Base-by-base conservation (phyloP, 2,797 vertebrate genomes). In the Monodelphis domestica region DNA sequence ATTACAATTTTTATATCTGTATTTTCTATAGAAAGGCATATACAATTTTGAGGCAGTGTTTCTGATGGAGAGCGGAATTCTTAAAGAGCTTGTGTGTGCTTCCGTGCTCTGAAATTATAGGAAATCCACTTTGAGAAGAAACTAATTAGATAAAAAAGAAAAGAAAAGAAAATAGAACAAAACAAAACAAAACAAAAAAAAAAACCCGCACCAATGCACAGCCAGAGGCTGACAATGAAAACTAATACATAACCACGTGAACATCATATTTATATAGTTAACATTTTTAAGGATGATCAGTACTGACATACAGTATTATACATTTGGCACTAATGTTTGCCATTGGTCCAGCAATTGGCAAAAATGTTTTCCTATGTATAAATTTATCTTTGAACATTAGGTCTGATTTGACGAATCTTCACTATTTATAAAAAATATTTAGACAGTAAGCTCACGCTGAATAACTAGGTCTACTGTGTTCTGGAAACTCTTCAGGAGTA, bases 331-430 rank as follows among this genome's bases (percentile, higher is more conserved):
- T 99, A 98, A 98, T 96, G 98, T 99, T 99, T 99, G 99, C 99
- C 99, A 99, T 99, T 99, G 99, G 99, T 99, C 99, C 99, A 99
- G 99, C 99, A 99, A 99, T 99, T 99, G 99, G 99, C 99, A 99
- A 99, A 99, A 98, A 98, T 97, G 96, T 97, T 98, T 98, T 99
- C 98, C 98, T 99, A 98, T 98, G 98, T 99, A 99, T 98, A 99
- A 99, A 99, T 98, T 98, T 97, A 97, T 97, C 96, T 98, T 96
- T 98, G 97, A 98, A 97, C 98, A 96, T 98, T 98, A 98, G 98
- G 95, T 98, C 98, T 98, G 98, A 98, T 98, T 98, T 98, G 98
- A 98, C 96, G 87, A 98, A 98, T 98, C 96, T 98, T 98, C 98
- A 98, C 98, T 98, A 98, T 98, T 98, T 98, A 98, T 98, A 98